Conservation (phyloP, 92 coral and sea anemone genomes). For the Chrysogorgia sp. region DNA sequence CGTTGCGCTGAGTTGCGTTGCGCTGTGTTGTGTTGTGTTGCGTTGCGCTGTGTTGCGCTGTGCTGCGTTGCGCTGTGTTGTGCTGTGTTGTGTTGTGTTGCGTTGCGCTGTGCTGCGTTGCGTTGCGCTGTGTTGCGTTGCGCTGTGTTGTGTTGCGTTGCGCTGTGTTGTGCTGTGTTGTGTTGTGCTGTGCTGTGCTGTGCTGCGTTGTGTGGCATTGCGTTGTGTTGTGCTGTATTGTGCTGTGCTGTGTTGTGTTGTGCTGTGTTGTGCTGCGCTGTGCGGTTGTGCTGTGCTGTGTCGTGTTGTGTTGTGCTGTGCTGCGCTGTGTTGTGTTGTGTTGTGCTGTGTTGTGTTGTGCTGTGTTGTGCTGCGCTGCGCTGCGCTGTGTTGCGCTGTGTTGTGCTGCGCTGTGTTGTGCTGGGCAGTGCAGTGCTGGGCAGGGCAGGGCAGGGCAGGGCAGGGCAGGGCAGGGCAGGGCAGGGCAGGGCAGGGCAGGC, state of each 20-base stretch:
- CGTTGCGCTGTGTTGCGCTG: neutral
- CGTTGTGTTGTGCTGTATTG: no score
- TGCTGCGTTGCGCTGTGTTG: neutral
- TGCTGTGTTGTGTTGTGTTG: neutral
- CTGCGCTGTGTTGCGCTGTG: neutral
- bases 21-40: neutral
- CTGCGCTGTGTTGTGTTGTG: neutral
- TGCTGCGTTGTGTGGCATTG: no score
- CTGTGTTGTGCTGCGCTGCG: neutral
- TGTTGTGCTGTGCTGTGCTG: no score
- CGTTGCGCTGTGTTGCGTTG: neutral
- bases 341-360: neutral
- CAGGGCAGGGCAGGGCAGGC: neutral
- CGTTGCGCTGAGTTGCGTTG: no score
- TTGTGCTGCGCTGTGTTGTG: constrained; percentile 5
- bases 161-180: no score
- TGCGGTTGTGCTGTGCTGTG: neutral
- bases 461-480: neutral
- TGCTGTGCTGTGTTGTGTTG: neutral
- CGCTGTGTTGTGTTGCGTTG: no score
- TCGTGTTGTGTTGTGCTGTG: neutral
- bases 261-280: neutral
- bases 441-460: neutral
- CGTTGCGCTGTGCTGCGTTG: neutral
- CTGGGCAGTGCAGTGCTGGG: neutral